A percentile compares a stretch with the other conserved stretches of the same genome.
Conservation (phyloP, 2,888 invertebrate genomes). For the Cordylochernes scorpioides region DNA sequence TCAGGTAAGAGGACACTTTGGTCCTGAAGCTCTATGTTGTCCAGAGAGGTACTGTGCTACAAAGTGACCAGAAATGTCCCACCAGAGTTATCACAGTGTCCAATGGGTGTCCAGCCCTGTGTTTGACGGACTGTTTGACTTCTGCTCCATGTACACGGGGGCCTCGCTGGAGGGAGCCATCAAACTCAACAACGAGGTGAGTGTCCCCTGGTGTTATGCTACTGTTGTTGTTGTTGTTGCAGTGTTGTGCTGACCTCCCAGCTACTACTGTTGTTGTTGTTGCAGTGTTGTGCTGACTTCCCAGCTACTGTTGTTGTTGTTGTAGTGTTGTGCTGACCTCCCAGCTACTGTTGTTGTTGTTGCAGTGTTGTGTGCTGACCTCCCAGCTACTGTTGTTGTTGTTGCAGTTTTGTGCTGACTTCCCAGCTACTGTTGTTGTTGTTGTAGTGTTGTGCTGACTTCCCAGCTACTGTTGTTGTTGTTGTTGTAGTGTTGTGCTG, state of each 20-base stretch:
- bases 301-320: constrained; percentile 5
- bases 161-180: constrained; percentile 90
- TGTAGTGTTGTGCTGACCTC: constrained; percentile 34
- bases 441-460: constrained; percentile 35
- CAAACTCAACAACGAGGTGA: constrained; percentile 60
- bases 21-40: too few species aligned
- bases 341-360: constrained; percentile 5
- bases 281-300: constrained; percentile 34
- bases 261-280: constrained; percentile 5
- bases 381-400: constrained; percentile 4
- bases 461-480: constrained; percentile 4
- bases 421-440: constrained; percentile 4
- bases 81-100: too few species aligned
- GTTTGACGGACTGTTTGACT: constrained; percentile 81
- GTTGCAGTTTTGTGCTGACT: constrained; percentile 34
- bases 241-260: constrained; percentile 37
- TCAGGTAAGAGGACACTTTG: too few species aligned
- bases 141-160: constrained; percentile 88
- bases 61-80: too few species aligned
- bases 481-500: constrained; percentile 49
- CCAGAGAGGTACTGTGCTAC: too few species aligned
- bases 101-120: constrained; percentile 27
- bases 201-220: constrained; percentile 5
- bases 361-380: constrained; percentile 36
- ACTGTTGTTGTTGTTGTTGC: constrained; percentile 5